Base-by-base conservation (phyloP, 2,797 vertebrate species). In the Cryptoblepharus egeriae region DNA sequence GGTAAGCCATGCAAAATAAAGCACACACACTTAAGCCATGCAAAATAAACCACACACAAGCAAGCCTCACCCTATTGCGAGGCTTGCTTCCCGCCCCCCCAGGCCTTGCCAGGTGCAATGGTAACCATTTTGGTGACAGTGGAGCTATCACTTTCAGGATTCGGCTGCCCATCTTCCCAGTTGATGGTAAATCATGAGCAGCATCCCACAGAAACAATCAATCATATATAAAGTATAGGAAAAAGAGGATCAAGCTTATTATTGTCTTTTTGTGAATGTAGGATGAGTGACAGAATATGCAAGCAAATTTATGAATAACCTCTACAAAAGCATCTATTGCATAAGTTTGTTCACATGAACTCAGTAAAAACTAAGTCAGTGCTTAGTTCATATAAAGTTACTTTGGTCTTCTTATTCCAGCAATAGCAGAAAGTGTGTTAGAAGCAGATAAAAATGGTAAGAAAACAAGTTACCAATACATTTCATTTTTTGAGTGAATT, bases 351-450 rank as follows among this genome's bases (percentile, higher is more conserved):
- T 42, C 37, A 69, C 4, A 42, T 42, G 35, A 68, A 24, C 8
- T 24, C 11, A 69, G 67, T 37, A 69, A 42, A 73, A 32, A 18
- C 18, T 20, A 20, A 30, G 9, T 16, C 18, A 3, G 9, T 1
- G 20, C 76, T 32, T 82, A 79, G 79, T 32, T 61, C 77, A 30
- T 80, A 81, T 69, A 74, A 68, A 11, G 77, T 28, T 73, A 76
- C 39, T 75, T n/a, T 77, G 22, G 73, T 86, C n/a, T 82, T 28
- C 0, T 11, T 64, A 60, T 42, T 52, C 70, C 58, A 6, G 3
- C 67, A 61, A 52, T 15, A 49, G 9, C n/a, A 12, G 10, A 73
- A 15, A 52, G 57, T 52, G 4, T 35, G 71, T 69, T 39, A 30
- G 52, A 2, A 32, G 5, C 22, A 0, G 1, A 0, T 4, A 26